Evolutionary conservation across 2,888 invertebrate species (phyloP), one percentile per base, ranked within the genome.

Genomic region (Nesidiocoris tenuis): DNA sequence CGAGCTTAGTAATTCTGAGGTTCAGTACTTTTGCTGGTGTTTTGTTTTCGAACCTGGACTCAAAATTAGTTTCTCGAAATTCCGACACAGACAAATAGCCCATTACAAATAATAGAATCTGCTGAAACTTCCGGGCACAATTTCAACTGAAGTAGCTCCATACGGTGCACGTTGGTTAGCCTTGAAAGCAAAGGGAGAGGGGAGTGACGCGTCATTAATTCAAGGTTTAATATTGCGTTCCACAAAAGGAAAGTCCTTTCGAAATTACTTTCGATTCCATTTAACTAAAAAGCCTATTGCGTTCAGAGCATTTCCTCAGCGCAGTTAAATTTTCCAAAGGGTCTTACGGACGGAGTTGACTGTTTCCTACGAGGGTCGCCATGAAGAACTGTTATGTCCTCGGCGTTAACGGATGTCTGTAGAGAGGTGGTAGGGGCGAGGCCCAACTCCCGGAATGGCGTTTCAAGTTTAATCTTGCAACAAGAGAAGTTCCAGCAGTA

Each of bases 401-500:
- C 5, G 39, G 39, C 39, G 3, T 39, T 39, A 39, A 39, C 12
- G 39, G 39, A 7, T 39, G 39, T 3, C 39, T 12, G 12, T 3
- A 39, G 39, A 12, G 5, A 7, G 39, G 5, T 39, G 5, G 39
- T 39, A 3, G 39, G 3, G 39, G 39, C 39, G 12, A 7, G 39
- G 39, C 12, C 39, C 5, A 39, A 12, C 39, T 12, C 12, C 39
- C 55, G 66, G 55, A 55, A 66, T 66, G 67, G 67, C 57, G 61
- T 70, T 70, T 61, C 70, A 59, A 19, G 70, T 70, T 70, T 70
- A 70, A 70, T 70, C 70, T 70, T 24, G 59, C 54, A 70, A 70
- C 61, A 57, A 23, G 70, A 70, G 70, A 70, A 70, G 24, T 70
- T 70, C 59, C 16, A 59, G 68, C 22, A 57, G 22, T 67, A 67